Evolutionary conservation across 2,888 invertebrate genomes (phyloP).

Genomic region (Malthinus flaveolus): DNA sequence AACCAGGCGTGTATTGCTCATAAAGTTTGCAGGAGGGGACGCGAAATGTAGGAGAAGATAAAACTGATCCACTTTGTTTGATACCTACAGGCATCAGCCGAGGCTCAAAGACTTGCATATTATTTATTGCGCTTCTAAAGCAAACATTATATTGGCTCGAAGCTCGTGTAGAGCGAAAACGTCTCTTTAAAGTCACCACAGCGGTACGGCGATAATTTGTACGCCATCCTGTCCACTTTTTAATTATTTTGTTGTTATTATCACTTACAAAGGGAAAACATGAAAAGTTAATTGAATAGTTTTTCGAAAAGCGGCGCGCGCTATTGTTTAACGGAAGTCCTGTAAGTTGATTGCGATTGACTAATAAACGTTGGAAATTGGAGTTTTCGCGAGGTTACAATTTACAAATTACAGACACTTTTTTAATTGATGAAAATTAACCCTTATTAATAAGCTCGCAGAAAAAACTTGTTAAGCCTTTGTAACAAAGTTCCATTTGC

Average conservation of each 20-base stretch:
- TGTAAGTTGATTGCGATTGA: too few species aligned
- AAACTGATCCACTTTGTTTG: conserved; percentile 44
- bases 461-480: too few species aligned
- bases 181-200: conserved; percentile 1
- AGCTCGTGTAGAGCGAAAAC: conserved; percentile 13
- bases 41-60: conserved; percentile 7
- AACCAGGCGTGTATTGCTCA: conserved; percentile 39
- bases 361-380: too few species aligned
- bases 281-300: too few species aligned
- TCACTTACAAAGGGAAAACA: too few species aligned
- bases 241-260: neutral
- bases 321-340: too few species aligned
- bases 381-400: too few species aligned
- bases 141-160: conserved; percentile 49
- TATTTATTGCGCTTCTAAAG: conserved; percentile 56
- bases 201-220: too few species aligned
- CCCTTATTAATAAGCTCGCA: too few species aligned
- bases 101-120: conserved; percentile 56
- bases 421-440: too few species aligned
- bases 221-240: neutral
- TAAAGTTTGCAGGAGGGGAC: conserved; percentile 14
- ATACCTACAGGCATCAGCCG: conserved; percentile 53
- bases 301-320: too few species aligned
- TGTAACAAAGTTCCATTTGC: conserved; percentile 16
- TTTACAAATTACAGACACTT: too few species aligned